phyloP scores from a whole-genome alignment of 2,797 vertebrate species.

The Psittacula echo region DNA sequence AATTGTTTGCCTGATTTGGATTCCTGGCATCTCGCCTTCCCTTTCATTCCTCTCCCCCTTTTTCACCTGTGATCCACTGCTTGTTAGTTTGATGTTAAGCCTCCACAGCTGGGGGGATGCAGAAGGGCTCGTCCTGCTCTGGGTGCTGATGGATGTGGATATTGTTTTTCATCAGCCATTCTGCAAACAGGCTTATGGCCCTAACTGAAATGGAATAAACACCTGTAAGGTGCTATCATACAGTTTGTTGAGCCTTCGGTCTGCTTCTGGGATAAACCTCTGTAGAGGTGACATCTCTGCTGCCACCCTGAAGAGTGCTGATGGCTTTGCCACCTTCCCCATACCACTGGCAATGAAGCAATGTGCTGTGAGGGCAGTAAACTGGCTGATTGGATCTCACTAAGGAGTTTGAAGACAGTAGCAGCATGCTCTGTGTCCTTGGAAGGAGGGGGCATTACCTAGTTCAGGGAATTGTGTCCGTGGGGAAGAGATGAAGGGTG shows the following conservation, averaged over 20 bases:
- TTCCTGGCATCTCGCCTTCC: background rate
- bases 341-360: background rate
- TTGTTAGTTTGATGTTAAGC: background rate
- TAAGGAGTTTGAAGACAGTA: background rate
- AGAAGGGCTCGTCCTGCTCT: background rate
- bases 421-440: background rate
- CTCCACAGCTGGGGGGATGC: background rate
- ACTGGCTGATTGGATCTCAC: background rate
- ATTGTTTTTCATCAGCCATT: constrained; percentile 16
- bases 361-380: background rate
- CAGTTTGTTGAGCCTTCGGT: background rate
- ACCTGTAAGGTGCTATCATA: background rate
- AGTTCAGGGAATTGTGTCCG: background rate
- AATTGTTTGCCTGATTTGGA: background rate
- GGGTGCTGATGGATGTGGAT: constrained; percentile 18
- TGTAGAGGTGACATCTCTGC: background rate
- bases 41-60: background rate
- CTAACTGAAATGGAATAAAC: background rate
- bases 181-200: background rate
- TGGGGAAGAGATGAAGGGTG: background rate
- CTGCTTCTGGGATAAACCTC: background rate
- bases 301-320: background rate
- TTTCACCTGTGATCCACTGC: background rate
- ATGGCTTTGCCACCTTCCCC: background rate
- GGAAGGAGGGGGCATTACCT: background rate